Conservation (phyloP, 2,113 vertebrate genomes). For the Turnix velox region DNA sequence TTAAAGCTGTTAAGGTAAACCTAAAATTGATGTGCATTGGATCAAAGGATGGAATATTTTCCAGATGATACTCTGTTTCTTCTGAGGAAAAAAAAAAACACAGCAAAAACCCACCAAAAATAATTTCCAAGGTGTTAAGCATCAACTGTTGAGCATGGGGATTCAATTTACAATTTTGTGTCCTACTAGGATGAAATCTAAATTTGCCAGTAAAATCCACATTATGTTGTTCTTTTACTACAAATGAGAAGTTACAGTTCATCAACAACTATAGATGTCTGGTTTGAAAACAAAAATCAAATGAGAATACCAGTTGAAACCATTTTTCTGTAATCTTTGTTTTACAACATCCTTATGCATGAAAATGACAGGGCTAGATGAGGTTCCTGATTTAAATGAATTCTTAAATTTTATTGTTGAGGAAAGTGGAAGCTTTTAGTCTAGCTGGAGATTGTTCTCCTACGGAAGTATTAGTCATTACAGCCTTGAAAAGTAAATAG, state of each 20-base stretch:
- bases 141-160: background rate
- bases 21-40: conserved; percentile 45
- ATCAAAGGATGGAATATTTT: conserved; percentile 59
- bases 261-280: background rate
- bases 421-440: conserved; percentile 1
- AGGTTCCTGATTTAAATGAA: background rate
- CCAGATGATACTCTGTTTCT: conserved; percentile 44
- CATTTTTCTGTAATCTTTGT: background rate
- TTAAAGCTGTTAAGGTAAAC: conserved; percentile 37
- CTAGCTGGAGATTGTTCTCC: background rate
- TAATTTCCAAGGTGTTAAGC: background rate
- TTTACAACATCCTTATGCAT: background rate
- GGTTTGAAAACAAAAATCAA: background rate
- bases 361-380: background rate
- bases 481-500: background rate
- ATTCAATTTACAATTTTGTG: conserved; percentile 4
- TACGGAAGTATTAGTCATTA: background rate
- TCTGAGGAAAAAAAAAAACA: background rate
- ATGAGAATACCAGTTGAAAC: background rate
- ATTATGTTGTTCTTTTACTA: background rate
- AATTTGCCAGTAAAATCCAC: background rate
- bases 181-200: background rate
- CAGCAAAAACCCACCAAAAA: background rate
- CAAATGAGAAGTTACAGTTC: background rate
- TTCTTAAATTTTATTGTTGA: background rate